Conservation (phyloP, 2,888 invertebrate species). For the Blera fallax region DNA sequence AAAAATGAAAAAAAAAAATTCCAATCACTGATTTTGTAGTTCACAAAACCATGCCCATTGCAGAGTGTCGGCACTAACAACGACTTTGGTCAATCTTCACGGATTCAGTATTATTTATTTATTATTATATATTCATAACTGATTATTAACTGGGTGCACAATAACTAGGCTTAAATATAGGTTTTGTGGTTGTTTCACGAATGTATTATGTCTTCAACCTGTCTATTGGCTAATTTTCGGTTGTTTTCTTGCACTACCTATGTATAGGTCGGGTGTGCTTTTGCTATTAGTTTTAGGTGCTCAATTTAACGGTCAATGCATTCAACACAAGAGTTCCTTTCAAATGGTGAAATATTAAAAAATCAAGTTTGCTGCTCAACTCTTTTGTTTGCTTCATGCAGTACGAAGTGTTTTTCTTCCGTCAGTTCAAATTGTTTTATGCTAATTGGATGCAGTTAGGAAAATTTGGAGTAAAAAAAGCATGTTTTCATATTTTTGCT, state of each 20-base stretch:
- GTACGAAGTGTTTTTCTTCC: slow-evolving; percentile 20
- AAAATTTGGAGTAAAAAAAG: neutral
- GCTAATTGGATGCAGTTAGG: slow-evolving; percentile 27
- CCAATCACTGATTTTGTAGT: slow-evolving; percentile 45
- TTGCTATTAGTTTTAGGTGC: slow-evolving; percentile 21
- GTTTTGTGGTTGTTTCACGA: slow-evolving; percentile 35
- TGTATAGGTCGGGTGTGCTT: neutral
- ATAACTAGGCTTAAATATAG: slow-evolving; percentile 35
- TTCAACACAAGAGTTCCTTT: slow-evolving; percentile 32
- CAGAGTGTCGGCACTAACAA: slow-evolving; percentile 20
- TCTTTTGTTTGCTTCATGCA: slow-evolving; percentile 41
- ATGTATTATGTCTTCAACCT: slow-evolving; percentile 44
- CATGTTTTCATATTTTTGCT: slow-evolving; percentile 13
- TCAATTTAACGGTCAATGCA: slow-evolving; percentile 48
- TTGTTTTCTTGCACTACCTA: slow-evolving; percentile 7
- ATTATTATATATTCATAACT: slow-evolving; percentile 45
- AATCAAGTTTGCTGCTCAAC: slow-evolving; percentile 43
- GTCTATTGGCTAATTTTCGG: slow-evolving; percentile 54
- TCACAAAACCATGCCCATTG: slow-evolving; percentile 44
- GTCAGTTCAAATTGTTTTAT: slow-evolving; percentile 34
- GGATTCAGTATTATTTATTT: neutral
- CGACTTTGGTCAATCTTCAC: slow-evolving; percentile 44
- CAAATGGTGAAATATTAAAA: slow-evolving; percentile 49
- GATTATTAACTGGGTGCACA: slow-evolving; percentile 47
- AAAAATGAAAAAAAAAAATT: neutral